Evolutionary conservation across 1,140 invertebrate genomes (phyloP).

Genomic region (Zaprionus ornatus): DNA sequence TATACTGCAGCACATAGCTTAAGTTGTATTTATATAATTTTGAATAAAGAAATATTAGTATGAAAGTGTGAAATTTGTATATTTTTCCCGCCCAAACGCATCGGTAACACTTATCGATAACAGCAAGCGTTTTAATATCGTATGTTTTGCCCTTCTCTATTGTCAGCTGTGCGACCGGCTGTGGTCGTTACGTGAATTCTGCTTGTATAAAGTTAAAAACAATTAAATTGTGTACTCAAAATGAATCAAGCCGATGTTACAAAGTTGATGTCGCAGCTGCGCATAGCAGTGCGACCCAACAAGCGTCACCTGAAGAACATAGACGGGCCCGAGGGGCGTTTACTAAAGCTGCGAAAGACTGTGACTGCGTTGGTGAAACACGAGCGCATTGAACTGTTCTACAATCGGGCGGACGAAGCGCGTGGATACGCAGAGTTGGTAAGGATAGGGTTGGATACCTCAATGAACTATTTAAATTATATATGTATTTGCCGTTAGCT

Average conservation of each 20-base stretch:
- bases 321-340: conserved; percentile 90
- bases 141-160: neutral
- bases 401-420: conserved; percentile 91
- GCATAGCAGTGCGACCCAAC: conserved; percentile 86
- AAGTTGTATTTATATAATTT: conserved; percentile 4
- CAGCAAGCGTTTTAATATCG: neutral
- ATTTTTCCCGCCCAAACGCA: neutral
- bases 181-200: conserved; percentile 66
- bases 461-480: neutral
- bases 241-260: conserved; percentile 92
- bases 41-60: conserved; percentile 4
- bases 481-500: conserved; percentile 86
- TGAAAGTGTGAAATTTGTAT: neutral
- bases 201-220: conserved; percentile 18
- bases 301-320: conserved; percentile 87
- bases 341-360: conserved; percentile 91
- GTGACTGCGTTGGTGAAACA: conserved; percentile 94
- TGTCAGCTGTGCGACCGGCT: conserved; percentile 36
- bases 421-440: conserved; percentile 95
- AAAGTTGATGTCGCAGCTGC: conserved; percentile 90
- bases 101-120: neutral
- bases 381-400: conserved; percentile 94
- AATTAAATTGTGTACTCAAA: conserved; percentile 28
- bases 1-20: conserved; percentile 90
- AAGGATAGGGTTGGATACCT: conserved; percentile 53